Base-by-base conservation (phyloP, 2,888 invertebrate genomes). In the Phengaris alcon region DNA sequence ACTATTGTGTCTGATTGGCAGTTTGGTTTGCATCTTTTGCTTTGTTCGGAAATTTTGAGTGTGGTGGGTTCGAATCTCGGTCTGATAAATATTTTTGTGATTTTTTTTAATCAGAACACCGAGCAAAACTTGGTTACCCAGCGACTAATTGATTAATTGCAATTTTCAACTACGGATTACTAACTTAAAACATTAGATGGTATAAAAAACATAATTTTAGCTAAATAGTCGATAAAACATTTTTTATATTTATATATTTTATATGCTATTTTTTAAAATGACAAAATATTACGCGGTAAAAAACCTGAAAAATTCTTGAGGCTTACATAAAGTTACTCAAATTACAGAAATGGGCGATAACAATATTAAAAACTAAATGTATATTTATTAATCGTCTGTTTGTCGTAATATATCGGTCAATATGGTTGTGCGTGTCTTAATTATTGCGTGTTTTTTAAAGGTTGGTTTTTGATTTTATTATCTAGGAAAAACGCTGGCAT, bases 341-440 rank as follows among this genome's bases (percentile, higher is more conserved):
- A 69, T 69, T 69, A 48, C 69, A 69, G 48, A 48, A 69, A 69
- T 48, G 46, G 46, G 48, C 48, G 69, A 69, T 69, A 69, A 69
- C 69, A 69, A 48, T 69, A 69, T 69, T 69, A 69, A 69, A 64
- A 69, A 69, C 48, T 69, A 69, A 48, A 48, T 48, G 69, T 69
- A 69, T 48, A 48, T 69, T 69, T 69, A 22, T 48, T 48, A 48
- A n/a, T 10, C 69, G 69, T 15, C 15, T 69, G 48, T 69, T 69
- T 48, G 69, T 69, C 48, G 69, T 69, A 69, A 48, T 69, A 48
- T 69, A 69, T 69, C 48, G 12, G n/a, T 69, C 46, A 69, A 15
- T 15, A 69, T 69, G 69, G 69, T 69, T 69, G 69, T 69, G 69
- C 13, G 69, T 69, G 69, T 69, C 48, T 69, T 69, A 69, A 48